Base-by-base conservation (phyloP, 2,888 invertebrate species). In the Acrobasis consociella region DNA sequence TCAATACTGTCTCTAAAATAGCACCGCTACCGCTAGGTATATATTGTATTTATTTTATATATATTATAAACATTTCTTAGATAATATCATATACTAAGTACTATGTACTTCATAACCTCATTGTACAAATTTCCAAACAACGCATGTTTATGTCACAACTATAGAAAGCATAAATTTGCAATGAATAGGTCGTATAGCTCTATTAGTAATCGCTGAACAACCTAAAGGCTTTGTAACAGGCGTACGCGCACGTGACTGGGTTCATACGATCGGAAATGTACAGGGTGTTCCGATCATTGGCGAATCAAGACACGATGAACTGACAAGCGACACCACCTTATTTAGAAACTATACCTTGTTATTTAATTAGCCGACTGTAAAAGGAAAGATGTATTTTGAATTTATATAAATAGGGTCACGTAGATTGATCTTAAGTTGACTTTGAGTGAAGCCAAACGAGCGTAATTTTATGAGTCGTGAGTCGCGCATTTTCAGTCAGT, bases 291-390 rank as follows among this genome's bases (percentile, higher is more conserved):
- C 75, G 71, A 69, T 65, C 64, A 87, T 83, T 31, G 31, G 31
- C 2, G 31, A 31, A 31, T 83, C 86, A 60, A 55, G 67, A 70
- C 87, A 89, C 89, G 89, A 72, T 67, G 76, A 73, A 8, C 72
- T 67, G 76, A 84, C 83, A 84, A 78, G 77, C 67, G 70, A 71
- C 82, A 82, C 80, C 82, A 77, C 81, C 78, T 71, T 80, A 78
- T 74, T 68, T 63, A 73, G 70, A 69, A 69, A 64, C 74, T 13
- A 31, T 5, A 46, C 46, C 46, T 46, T 46, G 46, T 46, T 46
- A 13, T 46, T 46, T 46, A 46, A 46, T 46, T 46, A 46, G 13
- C n/a, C 5, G 46, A 46, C 42, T n/a, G n/a, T n/a, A 46, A n/a
- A 46, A 46, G 46, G n/a, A 42, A 11, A 0, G n/a, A n/a, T 11